Conservation (phyloP, 1,140 invertebrate genomes). For the Sitobion miscanthi region DNA sequence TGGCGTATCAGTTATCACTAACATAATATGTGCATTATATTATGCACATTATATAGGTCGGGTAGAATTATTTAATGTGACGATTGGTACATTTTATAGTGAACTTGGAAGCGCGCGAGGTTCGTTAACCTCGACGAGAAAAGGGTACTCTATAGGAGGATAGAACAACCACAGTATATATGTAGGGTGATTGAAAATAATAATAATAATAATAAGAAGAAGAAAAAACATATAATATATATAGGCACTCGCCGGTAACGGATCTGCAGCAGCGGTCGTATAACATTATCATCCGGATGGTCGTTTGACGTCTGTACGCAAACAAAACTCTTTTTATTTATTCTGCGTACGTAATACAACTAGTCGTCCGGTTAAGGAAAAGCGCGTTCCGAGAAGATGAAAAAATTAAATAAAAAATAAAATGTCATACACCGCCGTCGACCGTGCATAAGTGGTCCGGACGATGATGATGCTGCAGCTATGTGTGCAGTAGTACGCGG, state of each 20-base stretch:
- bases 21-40: neutral
- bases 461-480: slow-evolving; percentile 43
- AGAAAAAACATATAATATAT: slow-evolving; percentile 33
- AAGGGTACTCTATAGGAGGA: neutral
- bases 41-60: neutral
- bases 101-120: neutral
- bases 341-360: slow-evolving; percentile 47
- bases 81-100: neutral
- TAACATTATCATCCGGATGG: slow-evolving; percentile 52
- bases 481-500: neutral
- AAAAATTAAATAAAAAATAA: slow-evolving; percentile 15
- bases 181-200: slow-evolving; percentile 20
- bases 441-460: slow-evolving; percentile 31
- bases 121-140: slow-evolving; percentile 31
- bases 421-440: slow-evolving; percentile 24
- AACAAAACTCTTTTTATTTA: slow-evolving; percentile 55
- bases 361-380: slow-evolving; percentile 55
- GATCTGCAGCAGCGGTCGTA: slow-evolving; percentile 27
- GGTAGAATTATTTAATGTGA: neutral
- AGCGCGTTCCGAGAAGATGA: slow-evolving; percentile 52
- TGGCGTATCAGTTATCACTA: neutral
- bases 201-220: slow-evolving; percentile 10
- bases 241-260: slow-evolving; percentile 37
- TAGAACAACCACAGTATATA: neutral
- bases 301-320: slow-evolving; percentile 35